phyloP scores from a whole-genome alignment of 1,140 invertebrate genomes.

The Drosophila hydei region DNA sequence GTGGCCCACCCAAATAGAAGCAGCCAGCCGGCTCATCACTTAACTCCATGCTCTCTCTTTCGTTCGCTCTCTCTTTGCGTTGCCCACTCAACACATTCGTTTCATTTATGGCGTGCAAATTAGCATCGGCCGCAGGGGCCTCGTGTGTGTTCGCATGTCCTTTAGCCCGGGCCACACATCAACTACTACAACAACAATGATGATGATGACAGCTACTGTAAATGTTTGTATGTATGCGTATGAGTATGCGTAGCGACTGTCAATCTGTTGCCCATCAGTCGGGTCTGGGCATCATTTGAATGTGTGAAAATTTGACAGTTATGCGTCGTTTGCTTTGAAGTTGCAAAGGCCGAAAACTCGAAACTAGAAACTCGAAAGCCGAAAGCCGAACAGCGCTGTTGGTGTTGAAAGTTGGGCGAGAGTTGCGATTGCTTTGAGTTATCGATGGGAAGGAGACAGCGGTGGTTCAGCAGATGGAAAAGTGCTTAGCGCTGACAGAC shows the following conservation, averaged over 20 bases:
- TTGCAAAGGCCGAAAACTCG: conserved; percentile 36
- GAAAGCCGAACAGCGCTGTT: conserved; percentile 10
- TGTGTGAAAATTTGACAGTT: conserved; percentile 77
- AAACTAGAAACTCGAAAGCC: conserved; percentile 19
- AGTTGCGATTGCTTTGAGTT: conserved; percentile 24
- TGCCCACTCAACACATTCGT: conserved; percentile 72
- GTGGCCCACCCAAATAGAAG: conserved; percentile 46
- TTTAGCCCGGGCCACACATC: conserved; percentile 51
- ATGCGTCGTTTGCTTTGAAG: conserved; percentile 63
- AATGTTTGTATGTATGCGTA: too few species aligned
- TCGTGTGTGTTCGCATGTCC: conserved; percentile 70
- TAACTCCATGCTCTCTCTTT: conserved; percentile 10
- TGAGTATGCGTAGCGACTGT: conserved; percentile 1
- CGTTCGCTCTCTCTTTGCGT: not conserved
- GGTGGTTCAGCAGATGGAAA: not conserved
- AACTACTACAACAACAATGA: not conserved
- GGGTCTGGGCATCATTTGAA: conserved; percentile 35
- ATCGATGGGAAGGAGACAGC: not conserved
- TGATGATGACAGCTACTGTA: conserved; percentile 31
- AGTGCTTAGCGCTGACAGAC: not conserved
- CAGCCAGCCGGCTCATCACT: conserved; percentile 42
- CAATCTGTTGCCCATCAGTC: conserved; percentile 68
- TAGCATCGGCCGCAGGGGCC: conserved; percentile 69
- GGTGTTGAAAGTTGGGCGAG: conserved; percentile 60
- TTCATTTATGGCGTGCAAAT: conserved; percentile 82